Evolutionary conservation across 2,888 invertebrate genomes (phyloP), one percentile per base, ranked within the genome.

Genomic region (Mimachlamys varia): DNA sequence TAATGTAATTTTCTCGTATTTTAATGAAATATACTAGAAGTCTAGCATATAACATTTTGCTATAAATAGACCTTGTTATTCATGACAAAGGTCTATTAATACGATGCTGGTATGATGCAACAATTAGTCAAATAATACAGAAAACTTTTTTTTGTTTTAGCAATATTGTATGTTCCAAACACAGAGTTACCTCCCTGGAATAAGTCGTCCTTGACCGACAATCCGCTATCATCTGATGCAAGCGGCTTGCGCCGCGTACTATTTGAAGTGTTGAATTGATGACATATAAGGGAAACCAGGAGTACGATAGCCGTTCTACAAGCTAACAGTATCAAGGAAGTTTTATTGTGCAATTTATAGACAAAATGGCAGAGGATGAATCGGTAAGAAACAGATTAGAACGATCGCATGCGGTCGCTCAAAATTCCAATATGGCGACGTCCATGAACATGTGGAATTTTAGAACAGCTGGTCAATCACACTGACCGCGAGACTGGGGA

Each of bases 341-440:
- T n/a, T 49, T 22, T 7, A 27, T 53, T 12, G 76, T 13, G n/a
- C 50, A 37, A 50, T 53, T 27, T 27, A 87, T 27, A 89, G 44
- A 27, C 15, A 92, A 90, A 50, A 94, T 94, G 94, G 94, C 93
- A 33, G 94, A 94, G 22, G 94, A 94, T 87, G 94, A 94, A 88
- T 87, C 93, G 93, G 94, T 94, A 92, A 91, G 93, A 90, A 89
- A 88, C 89, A 27, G 27, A 76, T 0, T 76, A 50, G 17, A 55
- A 27, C 37, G 17, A 76, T 62, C 19, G 58, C 50, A 22, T 22
- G 55, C 62, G 5, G 17, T 44, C 89, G 33, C 44, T 22, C 38
- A n/a, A 7, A 88, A 53, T 87, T 62, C 38, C 91, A 92, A 92
- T 89, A 93, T 93, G 92, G 92, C 92, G 91, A 92, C 92, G 76